Evolutionary conservation across 2,113 vertebrate species (phyloP), one percentile per base, ranked within the genome.

Genomic region (Corydoras sp.): DNA sequence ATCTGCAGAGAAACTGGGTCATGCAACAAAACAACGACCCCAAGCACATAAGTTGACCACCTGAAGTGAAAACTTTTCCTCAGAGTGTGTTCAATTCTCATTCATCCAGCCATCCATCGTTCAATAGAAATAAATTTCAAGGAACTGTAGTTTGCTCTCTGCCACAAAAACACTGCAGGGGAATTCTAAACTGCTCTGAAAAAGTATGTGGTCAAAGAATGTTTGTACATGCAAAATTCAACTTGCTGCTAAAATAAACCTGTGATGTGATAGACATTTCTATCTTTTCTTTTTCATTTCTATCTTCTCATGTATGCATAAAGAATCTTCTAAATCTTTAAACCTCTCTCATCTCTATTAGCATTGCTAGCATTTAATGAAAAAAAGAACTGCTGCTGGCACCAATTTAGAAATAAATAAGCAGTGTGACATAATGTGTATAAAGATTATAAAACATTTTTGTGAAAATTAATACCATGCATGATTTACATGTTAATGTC

Each of bases 131-230:
- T 35, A 63, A 66, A 29, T 10, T 54, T 77, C 58, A 62, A 65
- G 56, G 72, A 78, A 78, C 13, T 71, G 68, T 51, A 58, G 58
- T 62, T 58, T 70, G 62, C 13, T 65, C 49, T 13, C 49, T 10
- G 35, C 51, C 68, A 71, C 62, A 69, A 43, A 43, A 55, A 49
- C 31, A 53, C 35, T 63, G 13, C 53, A 12, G 68, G 77, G 73
- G 59, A 78, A 67, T 72, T 72, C 62, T 56, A 32, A 64, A 71
- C 60, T 73, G 53, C 53, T 18, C 14, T 60, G n/a, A 64, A 76
- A 77, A 62, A 56, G 13, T 35, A n/a, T 53, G 62, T 66, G 51
- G 29, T 10, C 63, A 71, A 51, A 67, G 43, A 69, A 62, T 65
- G 50, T 54, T 24, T 55, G 59, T 31, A 55, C 13, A 62, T 66